A percentile compares a stretch with the other conserved stretches of the same genome.
These are phyloP conservation scores for Rallus crepitans DNA, from an alignment of 2,797 vertebrate species.

Conservation along the genomic window DNA sequence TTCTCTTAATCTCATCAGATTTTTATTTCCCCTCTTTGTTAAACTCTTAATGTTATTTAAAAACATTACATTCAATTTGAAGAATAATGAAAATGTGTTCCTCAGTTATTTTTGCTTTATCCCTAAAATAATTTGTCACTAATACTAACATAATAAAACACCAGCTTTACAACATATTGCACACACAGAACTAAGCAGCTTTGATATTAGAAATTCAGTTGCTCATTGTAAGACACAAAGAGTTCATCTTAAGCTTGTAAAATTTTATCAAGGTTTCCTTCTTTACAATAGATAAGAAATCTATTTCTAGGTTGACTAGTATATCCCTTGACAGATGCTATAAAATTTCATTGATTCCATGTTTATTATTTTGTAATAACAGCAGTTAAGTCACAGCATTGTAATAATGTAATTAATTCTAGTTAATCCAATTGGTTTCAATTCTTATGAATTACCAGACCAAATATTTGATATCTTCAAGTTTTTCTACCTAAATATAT, in stretches of 20 bases:
- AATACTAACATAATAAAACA: neutral
- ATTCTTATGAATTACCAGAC: neutral
- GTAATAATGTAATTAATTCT: neutral
- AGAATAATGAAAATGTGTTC: neutral
- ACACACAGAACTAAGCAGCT: neutral
- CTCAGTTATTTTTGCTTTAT: neutral
- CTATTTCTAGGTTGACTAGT: neutral
- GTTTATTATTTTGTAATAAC: neutral
- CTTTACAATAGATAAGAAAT: neutral
- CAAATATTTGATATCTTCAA: neutral
- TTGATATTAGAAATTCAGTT: neutral
- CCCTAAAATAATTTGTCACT: neutral
- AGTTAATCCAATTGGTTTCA: neutral
- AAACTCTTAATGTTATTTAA: neutral
- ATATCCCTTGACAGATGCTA: neutral
- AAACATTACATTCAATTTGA: neutral
- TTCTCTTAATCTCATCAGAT: neutral
- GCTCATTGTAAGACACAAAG: neutral
- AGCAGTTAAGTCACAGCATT: neutral
- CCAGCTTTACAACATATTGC: neutral
- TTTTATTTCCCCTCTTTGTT: neutral
- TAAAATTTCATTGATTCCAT: neutral
- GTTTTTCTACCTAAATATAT: neutral
- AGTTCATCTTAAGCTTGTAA: neutral
- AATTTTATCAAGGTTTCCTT: conserved; percentile 11